Evolutionary conservation across 1,140 invertebrate genomes (phyloP).

Genomic region (Akabosia matsudoensis): DNA sequence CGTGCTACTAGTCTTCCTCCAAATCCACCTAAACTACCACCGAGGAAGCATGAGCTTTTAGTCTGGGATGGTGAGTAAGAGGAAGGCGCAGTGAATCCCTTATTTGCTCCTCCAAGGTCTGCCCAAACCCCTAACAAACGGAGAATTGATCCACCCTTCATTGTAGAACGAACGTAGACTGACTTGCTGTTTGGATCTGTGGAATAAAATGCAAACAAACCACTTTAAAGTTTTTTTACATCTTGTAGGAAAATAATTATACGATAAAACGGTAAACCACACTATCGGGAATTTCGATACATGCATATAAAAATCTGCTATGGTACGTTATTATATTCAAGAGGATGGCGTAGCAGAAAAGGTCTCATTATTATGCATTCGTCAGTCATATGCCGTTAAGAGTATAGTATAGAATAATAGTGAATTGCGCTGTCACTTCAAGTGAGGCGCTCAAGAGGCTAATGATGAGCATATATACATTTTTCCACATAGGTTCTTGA

Average conservation of each 20-base stretch:
- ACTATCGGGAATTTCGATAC: too few species aligned
- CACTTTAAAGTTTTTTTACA: neutral
- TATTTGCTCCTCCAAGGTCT: constrained; percentile 48
- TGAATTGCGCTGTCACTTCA: constrained; percentile 3
- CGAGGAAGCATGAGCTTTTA: constrained; percentile 29
- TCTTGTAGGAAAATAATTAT: neutral
- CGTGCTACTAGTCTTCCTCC: constrained; percentile 42
- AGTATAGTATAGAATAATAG: neutral
- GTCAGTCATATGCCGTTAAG: neutral
- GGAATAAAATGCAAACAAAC: constrained; percentile 14
- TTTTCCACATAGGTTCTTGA: neutral
- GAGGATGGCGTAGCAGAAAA: neutral
- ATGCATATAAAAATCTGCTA: neutral
- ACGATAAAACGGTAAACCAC: neutral
- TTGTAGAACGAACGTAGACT: constrained; percentile 46
- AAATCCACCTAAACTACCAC: constrained; percentile 42
- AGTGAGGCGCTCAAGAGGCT: neutral
- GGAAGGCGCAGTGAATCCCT: constrained; percentile 32
- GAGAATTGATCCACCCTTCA: constrained; percentile 50
- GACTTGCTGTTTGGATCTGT: constrained; percentile 47
- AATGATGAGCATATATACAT: too few species aligned
- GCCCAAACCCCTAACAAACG: constrained; percentile 51
- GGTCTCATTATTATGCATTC: neutral
- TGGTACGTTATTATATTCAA: neutral
- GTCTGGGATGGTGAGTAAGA: constrained; percentile 25